A percentile compares a stretch with the other conserved stretches of the same genome.
Conservation (phyloP, 2,888 invertebrate species). For the Hirtodrosophila confusa region DNA sequence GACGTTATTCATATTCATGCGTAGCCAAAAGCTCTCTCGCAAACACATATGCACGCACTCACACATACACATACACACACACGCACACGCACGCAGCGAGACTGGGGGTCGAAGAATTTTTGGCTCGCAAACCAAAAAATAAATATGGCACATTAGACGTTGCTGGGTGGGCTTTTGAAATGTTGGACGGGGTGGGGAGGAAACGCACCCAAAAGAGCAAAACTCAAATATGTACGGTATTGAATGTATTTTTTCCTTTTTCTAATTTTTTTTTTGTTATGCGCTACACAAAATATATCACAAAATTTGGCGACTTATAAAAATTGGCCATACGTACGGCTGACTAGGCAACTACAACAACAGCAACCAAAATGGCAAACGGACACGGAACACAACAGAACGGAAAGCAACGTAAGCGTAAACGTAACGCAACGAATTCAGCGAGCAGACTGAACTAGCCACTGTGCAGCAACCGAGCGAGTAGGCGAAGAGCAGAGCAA, state of each 20-base stretch:
- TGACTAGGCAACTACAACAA: constrained; percentile 15
- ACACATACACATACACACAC: constrained; percentile 18
- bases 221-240: constrained; percentile 19
- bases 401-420: constrained; percentile 59
- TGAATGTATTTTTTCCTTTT: constrained; percentile 3
- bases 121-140: constrained; percentile 57
- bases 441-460: constrained; percentile 71
- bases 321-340: constrained; percentile 28
- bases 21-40: constrained; percentile 47
- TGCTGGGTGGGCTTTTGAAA: constrained; percentile 12
- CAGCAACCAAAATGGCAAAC: constrained; percentile 44
- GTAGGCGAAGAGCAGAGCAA: constrained; percentile 46
- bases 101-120: constrained; percentile 58
- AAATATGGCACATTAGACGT: constrained; percentile 58
- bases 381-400: constrained; percentile 58
- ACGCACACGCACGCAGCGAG: constrained; percentile 28
- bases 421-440: constrained; percentile 74
- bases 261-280: neutral
- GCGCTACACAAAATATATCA: constrained; percentile 7
- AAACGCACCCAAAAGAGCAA: constrained; percentile 31
- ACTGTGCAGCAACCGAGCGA: constrained; percentile 58
- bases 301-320: constrained; percentile 25
- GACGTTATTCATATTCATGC: constrained; percentile 59
- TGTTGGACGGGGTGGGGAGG: constrained; percentile 1
- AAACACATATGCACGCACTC: neutral